These are phyloP conservation scores for Chelmon rostratus DNA, from an alignment of 2,797 vertebrate species.

Conservation along the genomic window DNA sequence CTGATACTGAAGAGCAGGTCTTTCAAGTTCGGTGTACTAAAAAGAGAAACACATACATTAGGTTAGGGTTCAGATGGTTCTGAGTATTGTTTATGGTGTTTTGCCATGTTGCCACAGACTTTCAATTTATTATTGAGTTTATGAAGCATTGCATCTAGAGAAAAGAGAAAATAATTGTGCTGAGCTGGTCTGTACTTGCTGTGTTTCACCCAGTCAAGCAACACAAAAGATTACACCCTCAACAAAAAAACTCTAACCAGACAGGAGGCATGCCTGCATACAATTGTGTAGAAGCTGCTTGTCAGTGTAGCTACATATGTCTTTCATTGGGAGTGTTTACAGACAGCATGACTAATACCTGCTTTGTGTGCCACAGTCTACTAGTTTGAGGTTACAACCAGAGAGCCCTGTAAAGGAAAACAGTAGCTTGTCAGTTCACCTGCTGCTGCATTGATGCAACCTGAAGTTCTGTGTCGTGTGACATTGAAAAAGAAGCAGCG, in stretches of 20 bases:
- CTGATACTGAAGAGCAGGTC: constrained; percentile 74
- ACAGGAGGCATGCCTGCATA: constrained; percentile 38
- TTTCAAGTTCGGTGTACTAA: constrained; percentile 70
- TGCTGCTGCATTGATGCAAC: neutral
- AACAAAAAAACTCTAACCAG: constrained; percentile 37
- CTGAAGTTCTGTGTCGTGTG: constrained; percentile 1
- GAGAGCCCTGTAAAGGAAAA: constrained; percentile 16
- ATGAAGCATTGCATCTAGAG: constrained; percentile 5
- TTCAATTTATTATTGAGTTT: neutral
- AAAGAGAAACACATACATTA: constrained; percentile 16
- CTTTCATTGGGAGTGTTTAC: constrained; percentile 64
- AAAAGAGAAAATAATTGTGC: constrained; percentile 26
- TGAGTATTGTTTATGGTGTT: neutral
- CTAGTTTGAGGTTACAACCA: constrained; percentile 18
- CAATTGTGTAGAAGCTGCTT: constrained; percentile 34
- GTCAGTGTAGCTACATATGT: constrained; percentile 30
- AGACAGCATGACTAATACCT: constrained; percentile 72
- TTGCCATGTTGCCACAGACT: neutral
- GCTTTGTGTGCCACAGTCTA: constrained; percentile 47
- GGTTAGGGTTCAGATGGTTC: constrained; percentile 1
- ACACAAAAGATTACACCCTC: constrained; percentile 25
- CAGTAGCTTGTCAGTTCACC: neutral
- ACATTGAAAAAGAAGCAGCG: neutral
- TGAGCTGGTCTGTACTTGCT: constrained; percentile 53
- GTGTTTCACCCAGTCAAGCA: constrained; percentile 53